Conservation (phyloP, 2,113 vertebrate genomes). For the Ascaphus truei region DNA sequence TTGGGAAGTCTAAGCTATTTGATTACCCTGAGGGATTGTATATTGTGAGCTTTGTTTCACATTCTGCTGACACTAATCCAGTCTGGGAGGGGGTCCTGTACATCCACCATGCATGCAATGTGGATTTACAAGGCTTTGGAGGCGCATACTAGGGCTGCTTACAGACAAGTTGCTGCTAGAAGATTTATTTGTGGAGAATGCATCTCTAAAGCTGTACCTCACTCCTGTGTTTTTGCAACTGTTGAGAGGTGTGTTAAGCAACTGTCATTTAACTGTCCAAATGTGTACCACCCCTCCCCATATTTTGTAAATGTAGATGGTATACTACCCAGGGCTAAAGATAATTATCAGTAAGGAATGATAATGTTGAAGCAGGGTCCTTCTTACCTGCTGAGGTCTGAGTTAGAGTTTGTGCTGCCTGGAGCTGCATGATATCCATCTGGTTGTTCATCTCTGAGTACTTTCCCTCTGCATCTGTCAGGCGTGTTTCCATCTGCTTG, state of each 20-base stretch:
- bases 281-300: neutral
- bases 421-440: slow-evolving; percentile 90
- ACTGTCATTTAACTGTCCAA: neutral
- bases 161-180: slow-evolving; percentile 7
- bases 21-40: neutral
- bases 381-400: slow-evolving; percentile 89
- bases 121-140: neutral
- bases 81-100: neutral
- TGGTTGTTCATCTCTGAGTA: slow-evolving; percentile 94
- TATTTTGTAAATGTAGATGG: neutral
- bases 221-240: neutral
- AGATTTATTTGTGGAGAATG: neutral
- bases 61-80: slow-evolving; percentile 16
- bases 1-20: neutral
- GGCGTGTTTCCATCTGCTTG: slow-evolving; percentile 76
- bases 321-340: neutral
- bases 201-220: too few relatives aligned
- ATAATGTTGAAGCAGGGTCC: neutral
- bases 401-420: slow-evolving; percentile 78
- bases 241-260: neutral
- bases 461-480: slow-evolving; percentile 85
- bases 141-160: neutral
- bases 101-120: neutral
- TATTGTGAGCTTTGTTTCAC: neutral
- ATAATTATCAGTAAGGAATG: too few relatives aligned